phyloP scores from a whole-genome alignment of 2,888 invertebrate species.

The Hesperia comma region DNA sequence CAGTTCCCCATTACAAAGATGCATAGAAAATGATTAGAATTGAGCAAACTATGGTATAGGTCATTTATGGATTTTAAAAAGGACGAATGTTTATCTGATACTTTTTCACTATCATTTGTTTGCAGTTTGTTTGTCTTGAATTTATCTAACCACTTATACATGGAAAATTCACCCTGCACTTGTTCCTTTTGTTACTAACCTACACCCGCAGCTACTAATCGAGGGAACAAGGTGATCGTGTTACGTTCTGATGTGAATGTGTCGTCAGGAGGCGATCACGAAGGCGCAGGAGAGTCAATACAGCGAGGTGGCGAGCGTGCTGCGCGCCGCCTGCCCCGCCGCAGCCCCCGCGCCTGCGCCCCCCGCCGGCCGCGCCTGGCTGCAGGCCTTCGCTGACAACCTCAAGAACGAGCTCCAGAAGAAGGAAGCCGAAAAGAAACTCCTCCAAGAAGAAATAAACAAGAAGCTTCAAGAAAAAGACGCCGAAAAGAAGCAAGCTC shows the following conservation, averaged over 20 bases:
- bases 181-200: background rate
- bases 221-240: background rate
- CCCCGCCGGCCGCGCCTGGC: slow-evolving; percentile 58
- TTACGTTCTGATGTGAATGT: background rate
- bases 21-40: too few species aligned
- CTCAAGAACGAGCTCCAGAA: slow-evolving; percentile 57
- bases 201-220: too few species aligned
- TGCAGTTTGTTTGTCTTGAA: too few species aligned
- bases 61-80: too few species aligned
- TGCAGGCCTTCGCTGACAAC: slow-evolving; percentile 65
- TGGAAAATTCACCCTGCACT: background rate
- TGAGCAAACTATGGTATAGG: too few species aligned
- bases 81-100: too few species aligned
- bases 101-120: too few species aligned
- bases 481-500: slow-evolving; percentile 43
- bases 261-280: slow-evolving; percentile 62
- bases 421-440: slow-evolving; percentile 44
- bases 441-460: slow-evolving; percentile 38
- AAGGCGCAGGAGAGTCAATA: slow-evolving; percentile 86
- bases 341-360: slow-evolving; percentile 62
- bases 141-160: background rate
- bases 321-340: slow-evolving; percentile 61
- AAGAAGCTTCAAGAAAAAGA: slow-evolving; percentile 44
- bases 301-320: slow-evolving; percentile 77
- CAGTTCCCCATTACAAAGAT: too few species aligned